Base-by-base conservation (phyloP, 2,888 invertebrate genomes). In the Eristalis pertinax region DNA sequence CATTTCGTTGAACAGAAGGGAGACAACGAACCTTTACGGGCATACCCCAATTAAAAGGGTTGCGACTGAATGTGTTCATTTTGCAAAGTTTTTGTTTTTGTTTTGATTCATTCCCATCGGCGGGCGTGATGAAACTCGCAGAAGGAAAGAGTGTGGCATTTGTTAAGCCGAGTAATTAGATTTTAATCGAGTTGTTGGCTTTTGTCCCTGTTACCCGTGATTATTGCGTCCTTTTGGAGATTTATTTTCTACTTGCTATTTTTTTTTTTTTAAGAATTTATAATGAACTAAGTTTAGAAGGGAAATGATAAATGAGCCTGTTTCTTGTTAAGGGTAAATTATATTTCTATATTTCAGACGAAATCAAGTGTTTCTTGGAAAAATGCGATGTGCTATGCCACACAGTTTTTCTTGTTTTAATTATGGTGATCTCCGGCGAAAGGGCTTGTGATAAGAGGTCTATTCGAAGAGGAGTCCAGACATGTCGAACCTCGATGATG, bases 141-240 rank as follows among this genome's bases (percentile, higher is more conserved):
- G 60, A 5, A 10, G 58, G 22, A 41, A 38, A n/a, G 43, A 43
- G 43, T 43, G 43, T 15, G 43, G 62, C 38, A 32, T 62, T 62
- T n/a, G 24, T 19, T 38, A 38, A 69, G 32, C 68, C 24, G 69
- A 77, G 69, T 69, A 69, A 77, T 77, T 70, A 50, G 77, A 69
- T 77, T 77, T 77, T 77, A 77, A 77, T 77, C 62, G 77, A 70
- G 77, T 70, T 77, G 69, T 63, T 63, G 24, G 32, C 32, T 63
- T 56, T 69, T 69, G 32, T 77, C 10, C 32, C 11, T 32, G 35
- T 60, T 41, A n/a, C 50, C 4, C 38, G n/a, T 29, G 19, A 69
- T 50, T 58, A 68, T 68, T 68, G 24, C 68, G 68, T 75, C 32
- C 24, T 60, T n/a, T 19, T 15, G 35, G 5, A 50, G 58, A 65